Evolutionary conservation across 2,113 vertebrate species (phyloP).

Genomic region (Caracal caracal): DNA sequence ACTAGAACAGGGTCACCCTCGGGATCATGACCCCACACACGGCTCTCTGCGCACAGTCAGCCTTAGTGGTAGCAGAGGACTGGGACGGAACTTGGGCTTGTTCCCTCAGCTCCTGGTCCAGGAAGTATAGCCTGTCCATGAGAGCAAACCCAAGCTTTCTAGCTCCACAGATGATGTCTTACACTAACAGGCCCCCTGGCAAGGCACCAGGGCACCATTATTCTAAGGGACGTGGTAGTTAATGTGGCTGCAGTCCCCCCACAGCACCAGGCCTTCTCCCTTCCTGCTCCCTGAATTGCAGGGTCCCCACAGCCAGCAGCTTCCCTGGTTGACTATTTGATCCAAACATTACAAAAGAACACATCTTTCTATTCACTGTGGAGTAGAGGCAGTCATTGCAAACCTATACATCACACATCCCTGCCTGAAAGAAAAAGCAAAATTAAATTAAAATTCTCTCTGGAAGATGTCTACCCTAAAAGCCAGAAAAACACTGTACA

Average conservation of each 20-base stretch:
- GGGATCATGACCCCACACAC: background rate
- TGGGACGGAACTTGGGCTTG: background rate
- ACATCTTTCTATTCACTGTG: constrained; percentile 43
- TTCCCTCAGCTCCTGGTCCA: background rate
- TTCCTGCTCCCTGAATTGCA: background rate
- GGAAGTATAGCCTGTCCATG: background rate
- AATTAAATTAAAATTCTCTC: constrained; percentile 66
- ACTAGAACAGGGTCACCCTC: background rate
- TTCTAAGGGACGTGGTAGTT: background rate
- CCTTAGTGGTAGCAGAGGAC: background rate
- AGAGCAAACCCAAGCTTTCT: background rate
- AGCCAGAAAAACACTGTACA: constrained; percentile 26
- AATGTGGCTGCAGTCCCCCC: background rate
- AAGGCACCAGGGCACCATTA: background rate
- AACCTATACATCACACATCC: constrained; percentile 55
- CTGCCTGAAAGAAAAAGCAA: constrained; percentile 27
- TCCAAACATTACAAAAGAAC: constrained; percentile 54
- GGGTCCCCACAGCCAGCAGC: background rate
- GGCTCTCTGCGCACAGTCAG: background rate
- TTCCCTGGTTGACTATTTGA: constrained; percentile 53
- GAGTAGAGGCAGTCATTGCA: constrained; percentile 58
- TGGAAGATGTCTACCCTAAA: constrained; percentile 31
- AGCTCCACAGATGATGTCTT: background rate
- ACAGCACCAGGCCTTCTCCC: background rate
- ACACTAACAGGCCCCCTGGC: background rate